Percentiles rank a stretch among this genome's conserved stretches.
phyloP scores from a whole-genome alignment of 2,797 vertebrate species.

The Mus spretus region DNA sequence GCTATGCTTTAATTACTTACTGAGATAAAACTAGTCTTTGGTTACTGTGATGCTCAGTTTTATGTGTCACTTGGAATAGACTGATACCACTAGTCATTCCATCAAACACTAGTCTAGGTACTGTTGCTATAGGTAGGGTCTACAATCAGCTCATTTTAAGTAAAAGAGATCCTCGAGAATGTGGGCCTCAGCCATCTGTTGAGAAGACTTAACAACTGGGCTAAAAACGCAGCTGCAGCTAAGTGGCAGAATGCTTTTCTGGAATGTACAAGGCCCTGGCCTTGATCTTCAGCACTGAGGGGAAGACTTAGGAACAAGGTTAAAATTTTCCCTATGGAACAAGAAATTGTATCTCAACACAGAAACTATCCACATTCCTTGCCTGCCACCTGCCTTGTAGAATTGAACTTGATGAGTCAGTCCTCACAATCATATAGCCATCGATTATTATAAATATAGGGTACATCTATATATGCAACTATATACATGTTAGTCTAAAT shows the following conservation, averaged over 20 bases:
- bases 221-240: not conserved
- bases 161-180: not conserved
- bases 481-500: not conserved
- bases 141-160: not conserved
- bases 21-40: constrained; percentile 24
- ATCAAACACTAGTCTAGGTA: not conserved
- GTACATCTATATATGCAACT: not conserved
- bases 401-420: not conserved
- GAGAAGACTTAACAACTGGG: not conserved
- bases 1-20: not conserved
- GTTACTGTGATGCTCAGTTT: not conserved
- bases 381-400: not conserved
- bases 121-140: not conserved
- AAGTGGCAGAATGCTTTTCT: not conserved
- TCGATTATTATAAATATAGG: not conserved
- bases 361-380: not conserved
- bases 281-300: not conserved
- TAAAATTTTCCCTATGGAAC: constrained; percentile 9
- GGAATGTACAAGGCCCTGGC: not conserved
- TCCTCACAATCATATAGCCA: not conserved
- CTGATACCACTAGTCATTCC: not conserved
- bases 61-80: not conserved
- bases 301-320: constrained; percentile 6
- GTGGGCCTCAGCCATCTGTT: not conserved
- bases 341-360: not conserved